A percentile compares a stretch with the other conserved stretches of the same genome.
These are phyloP conservation scores for Saccostrea glomerata DNA, from an alignment of 1,140 invertebrate genomes.

Conservation along the genomic window DNA sequence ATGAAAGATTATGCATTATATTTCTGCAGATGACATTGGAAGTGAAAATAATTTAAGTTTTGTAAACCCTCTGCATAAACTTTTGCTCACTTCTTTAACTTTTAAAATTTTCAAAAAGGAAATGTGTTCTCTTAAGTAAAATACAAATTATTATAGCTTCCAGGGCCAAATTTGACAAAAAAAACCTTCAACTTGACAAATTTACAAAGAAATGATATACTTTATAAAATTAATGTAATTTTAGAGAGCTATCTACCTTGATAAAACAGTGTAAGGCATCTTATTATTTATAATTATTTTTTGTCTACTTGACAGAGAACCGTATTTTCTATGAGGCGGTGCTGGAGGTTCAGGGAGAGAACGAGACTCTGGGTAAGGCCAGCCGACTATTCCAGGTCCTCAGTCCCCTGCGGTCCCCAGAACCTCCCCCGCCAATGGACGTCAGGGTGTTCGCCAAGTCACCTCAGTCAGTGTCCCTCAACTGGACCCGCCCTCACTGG, in stretches of 20 bases:
- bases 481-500: slow-evolving; percentile 46
- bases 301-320: slow-evolving; percentile 24
- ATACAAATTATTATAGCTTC: too few species aligned
- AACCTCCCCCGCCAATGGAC: slow-evolving; percentile 49
- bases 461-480: not conserved
- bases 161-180: too few species aligned
- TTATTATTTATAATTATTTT: not conserved
- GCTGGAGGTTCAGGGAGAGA: slow-evolving; percentile 40
- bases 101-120: too few species aligned
- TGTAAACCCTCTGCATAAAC: too few species aligned
- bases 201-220: not conserved
- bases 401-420: not conserved
- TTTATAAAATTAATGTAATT: not conserved
- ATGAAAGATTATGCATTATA: too few species aligned
- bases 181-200: too few species aligned
- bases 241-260: too few species aligned
- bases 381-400: slow-evolving; percentile 41
- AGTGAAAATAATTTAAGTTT: too few species aligned
- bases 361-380: slow-evolving; percentile 33
- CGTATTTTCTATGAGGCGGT: slow-evolving; percentile 50
- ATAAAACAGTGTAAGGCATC: not conserved
- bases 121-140: too few species aligned
- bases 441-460: slow-evolving; percentile 25
- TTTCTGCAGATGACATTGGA: too few species aligned
- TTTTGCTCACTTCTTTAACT: too few species aligned